Conservation (phyloP, 2,797 vertebrate genomes). For the Sebastes flavidus region DNA sequence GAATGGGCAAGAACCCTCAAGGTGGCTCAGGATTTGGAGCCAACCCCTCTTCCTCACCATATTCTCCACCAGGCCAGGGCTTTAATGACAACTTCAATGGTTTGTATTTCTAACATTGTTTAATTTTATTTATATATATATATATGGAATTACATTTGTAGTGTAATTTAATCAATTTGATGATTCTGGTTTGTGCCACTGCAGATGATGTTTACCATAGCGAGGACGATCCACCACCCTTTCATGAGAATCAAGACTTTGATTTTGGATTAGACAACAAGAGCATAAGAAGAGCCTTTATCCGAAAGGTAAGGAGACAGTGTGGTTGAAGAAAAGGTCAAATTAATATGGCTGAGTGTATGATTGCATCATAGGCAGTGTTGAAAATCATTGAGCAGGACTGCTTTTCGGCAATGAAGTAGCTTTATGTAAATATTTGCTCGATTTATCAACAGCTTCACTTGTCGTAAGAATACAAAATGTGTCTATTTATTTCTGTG, state of each 20-base stretch:
- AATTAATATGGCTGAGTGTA: background rate
- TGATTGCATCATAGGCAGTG: background rate
- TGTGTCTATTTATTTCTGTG: background rate
- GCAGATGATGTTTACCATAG: conserved; percentile 79
- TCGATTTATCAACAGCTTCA: too few relatives aligned
- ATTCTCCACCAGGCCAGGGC: conserved; percentile 38
- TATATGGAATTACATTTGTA: background rate
- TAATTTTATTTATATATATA: too few relatives aligned
- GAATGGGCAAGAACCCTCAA: background rate
- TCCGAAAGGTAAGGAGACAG: conserved; percentile 86
- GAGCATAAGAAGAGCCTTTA: conserved; percentile 88
- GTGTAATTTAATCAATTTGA: background rate
- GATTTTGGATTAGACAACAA: conserved; percentile 87
- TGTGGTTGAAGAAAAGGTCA: background rate
- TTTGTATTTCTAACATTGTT: background rate
- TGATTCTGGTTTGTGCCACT: conserved; percentile 20
- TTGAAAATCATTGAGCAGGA: background rate
- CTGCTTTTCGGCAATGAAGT: background rate
- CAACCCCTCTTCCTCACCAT: conserved; percentile 36
- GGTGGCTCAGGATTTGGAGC: conserved; percentile 20
- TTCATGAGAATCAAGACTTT: conserved; percentile 89
- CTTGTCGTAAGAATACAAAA: background rate
- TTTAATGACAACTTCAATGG: conserved; percentile 3
- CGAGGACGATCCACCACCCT: conserved; percentile 86
- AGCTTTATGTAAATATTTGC: too few relatives aligned